A percentile compares a stretch with the other conserved stretches of the same genome.
Conservation (phyloP, 2,888 invertebrate genomes). For the Tribolium freemani region DNA sequence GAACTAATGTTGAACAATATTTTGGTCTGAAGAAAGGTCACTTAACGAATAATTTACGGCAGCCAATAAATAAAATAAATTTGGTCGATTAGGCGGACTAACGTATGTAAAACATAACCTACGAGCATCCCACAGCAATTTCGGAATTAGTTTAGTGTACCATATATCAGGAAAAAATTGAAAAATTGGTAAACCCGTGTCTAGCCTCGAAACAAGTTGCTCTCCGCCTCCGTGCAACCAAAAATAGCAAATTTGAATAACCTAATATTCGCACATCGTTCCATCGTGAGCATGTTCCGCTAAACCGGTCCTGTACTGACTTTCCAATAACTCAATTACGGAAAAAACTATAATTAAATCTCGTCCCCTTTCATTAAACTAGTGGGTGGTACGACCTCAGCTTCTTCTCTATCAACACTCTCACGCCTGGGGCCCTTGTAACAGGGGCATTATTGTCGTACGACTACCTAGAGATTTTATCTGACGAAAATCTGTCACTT, state of each 20-base stretch:
- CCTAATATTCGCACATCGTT: conserved; percentile 7
- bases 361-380: conserved; percentile 11
- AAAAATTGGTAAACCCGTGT: neutral
- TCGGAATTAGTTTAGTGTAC: neutral
- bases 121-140: neutral
- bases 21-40: neutral
- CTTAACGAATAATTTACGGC: neutral
- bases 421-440: conserved; percentile 26
- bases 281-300: conserved; percentile 7
- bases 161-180: neutral
- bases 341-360: conserved; percentile 15
- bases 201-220: neutral
- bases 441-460: conserved; percentile 18
- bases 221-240: neutral
- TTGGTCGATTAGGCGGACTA: neutral
- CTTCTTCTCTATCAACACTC: conserved; percentile 21
- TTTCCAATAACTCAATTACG: conserved; percentile 42
- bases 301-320: conserved; percentile 42
- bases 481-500: neutral
- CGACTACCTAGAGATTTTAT: conserved; percentile 20
- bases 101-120: neutral
- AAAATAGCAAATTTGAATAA: neutral
- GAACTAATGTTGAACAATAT: too few species aligned
- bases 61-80: neutral
- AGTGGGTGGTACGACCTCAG: conserved; percentile 12